Evolutionary conservation across 1,140 invertebrate genomes (phyloP).

Genomic region (Zophobas morio): DNA sequence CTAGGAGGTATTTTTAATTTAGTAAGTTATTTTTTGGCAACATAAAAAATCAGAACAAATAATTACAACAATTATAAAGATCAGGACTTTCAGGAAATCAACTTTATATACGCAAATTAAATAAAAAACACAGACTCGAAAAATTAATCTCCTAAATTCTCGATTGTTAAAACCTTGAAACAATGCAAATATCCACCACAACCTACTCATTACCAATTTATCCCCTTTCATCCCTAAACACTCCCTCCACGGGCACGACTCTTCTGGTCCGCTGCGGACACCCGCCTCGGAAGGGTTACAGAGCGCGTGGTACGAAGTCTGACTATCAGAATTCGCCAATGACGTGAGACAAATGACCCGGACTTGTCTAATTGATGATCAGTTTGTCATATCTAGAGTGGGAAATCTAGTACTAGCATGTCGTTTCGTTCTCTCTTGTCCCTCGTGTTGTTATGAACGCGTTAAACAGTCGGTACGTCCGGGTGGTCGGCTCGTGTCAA

Average conservation of each 20-base stretch:
- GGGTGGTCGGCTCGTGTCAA: constrained; percentile 53
- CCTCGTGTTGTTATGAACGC: constrained; percentile 50
- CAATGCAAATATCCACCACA: too few species aligned
- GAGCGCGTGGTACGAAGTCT: constrained; percentile 35
- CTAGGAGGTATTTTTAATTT: too few species aligned
- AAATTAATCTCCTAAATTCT: too few species aligned
- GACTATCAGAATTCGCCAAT: constrained; percentile 60
- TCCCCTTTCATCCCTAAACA: too few species aligned
- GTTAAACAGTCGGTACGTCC: constrained; percentile 51
- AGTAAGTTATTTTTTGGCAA: too few species aligned
- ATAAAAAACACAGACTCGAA: too few species aligned
- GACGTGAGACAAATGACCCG: constrained; percentile 61
- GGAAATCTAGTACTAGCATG: constrained; percentile 57
- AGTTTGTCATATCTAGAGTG: constrained; percentile 62
- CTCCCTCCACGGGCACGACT: background rate
- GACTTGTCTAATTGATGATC: constrained; percentile 62
- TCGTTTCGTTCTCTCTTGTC: constrained; percentile 42
- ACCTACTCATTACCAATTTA: too few species aligned
- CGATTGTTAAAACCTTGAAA: too few species aligned
- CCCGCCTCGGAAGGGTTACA: constrained; percentile 49
- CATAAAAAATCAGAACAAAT: too few species aligned
- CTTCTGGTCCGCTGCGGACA: constrained; percentile 44
- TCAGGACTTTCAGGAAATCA: too few species aligned
- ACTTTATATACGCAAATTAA: too few species aligned
- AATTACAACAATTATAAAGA: too few species aligned